Percentiles rank a stretch among this genome's conserved stretches.
These are phyloP conservation scores for Agonum fuliginosum DNA, from an alignment of 2,888 invertebrate genomes.

Conservation along the genomic window DNA sequence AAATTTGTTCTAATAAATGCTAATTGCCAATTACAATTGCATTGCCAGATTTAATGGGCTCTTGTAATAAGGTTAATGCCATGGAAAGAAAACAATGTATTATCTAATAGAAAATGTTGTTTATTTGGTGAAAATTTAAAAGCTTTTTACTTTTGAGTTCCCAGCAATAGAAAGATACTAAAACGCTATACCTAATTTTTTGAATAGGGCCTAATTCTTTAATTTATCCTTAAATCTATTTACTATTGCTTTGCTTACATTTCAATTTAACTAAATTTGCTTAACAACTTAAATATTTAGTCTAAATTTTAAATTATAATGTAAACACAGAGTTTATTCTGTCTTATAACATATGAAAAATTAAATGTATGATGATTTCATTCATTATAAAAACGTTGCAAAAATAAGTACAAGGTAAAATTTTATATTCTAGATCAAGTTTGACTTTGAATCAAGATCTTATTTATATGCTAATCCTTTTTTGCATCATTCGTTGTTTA, in stretches of 20 bases:
- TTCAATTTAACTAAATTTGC: slow-evolving; percentile 2
- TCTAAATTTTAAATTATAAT: slow-evolving; percentile 28
- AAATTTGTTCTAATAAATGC: slow-evolving; percentile 36
- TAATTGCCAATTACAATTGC: slow-evolving; percentile 41
- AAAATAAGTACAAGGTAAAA: slow-evolving; percentile 37
- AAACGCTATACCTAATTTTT: too few species aligned
- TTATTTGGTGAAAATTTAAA: too few species aligned
- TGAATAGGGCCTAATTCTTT: not conserved
- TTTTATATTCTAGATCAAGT: slow-evolving; percentile 20
- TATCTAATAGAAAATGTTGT: not conserved
- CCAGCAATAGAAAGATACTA: too few species aligned
- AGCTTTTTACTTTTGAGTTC: not conserved
- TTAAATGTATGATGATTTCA: not conserved
- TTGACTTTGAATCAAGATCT: slow-evolving; percentile 29
- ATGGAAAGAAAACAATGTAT: not conserved
- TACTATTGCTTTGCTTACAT: slow-evolving; percentile 22
- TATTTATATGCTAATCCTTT: slow-evolving; percentile 33
- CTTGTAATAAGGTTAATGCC: slow-evolving; percentile 24
- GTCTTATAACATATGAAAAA: not conserved
- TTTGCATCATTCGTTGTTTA: slow-evolving; percentile 16
- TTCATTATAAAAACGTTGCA: slow-evolving; percentile 17
- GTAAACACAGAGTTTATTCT: slow-evolving; percentile 1
- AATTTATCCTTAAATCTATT: slow-evolving; percentile 1
- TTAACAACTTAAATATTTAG: slow-evolving; percentile 23
- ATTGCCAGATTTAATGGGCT: slow-evolving; percentile 31